Conservation (phyloP, 2,113 vertebrate species). For the Empidonax traillii region DNA sequence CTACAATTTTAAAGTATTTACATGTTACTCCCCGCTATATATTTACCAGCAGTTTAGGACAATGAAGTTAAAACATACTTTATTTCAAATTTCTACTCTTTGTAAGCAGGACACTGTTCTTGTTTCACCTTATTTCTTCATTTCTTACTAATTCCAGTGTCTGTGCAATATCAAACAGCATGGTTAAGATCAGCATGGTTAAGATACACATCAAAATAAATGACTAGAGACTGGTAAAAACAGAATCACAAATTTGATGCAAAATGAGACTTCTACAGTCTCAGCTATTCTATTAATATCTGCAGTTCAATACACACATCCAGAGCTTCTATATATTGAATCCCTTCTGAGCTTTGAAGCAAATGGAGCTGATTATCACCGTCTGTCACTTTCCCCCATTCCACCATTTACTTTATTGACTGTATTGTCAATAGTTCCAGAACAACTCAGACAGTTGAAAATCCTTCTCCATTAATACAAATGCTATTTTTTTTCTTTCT, state of each 20-base stretch:
- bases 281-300: background rate
- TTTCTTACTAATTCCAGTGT: background rate
- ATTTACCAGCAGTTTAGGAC: background rate
- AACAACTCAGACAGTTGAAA: background rate
- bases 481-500: background rate
- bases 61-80: background rate
- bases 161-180: background rate
- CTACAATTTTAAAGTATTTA: background rate
- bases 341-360: background rate
- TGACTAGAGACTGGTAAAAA: background rate
- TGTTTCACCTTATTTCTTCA: background rate
- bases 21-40: background rate
- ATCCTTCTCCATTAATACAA: background rate
- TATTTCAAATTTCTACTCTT: background rate
- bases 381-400: background rate
- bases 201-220: background rate
- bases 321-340: background rate
- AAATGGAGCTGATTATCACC: background rate
- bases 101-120: background rate
- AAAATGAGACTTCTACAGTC: background rate
- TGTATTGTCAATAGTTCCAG: background rate
- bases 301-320: background rate
- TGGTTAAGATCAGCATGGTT: background rate
- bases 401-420: background rate
- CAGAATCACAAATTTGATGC: background rate